Conservation (phyloP, 2,797 vertebrate species). For the Leptoclinus maculatus region DNA sequence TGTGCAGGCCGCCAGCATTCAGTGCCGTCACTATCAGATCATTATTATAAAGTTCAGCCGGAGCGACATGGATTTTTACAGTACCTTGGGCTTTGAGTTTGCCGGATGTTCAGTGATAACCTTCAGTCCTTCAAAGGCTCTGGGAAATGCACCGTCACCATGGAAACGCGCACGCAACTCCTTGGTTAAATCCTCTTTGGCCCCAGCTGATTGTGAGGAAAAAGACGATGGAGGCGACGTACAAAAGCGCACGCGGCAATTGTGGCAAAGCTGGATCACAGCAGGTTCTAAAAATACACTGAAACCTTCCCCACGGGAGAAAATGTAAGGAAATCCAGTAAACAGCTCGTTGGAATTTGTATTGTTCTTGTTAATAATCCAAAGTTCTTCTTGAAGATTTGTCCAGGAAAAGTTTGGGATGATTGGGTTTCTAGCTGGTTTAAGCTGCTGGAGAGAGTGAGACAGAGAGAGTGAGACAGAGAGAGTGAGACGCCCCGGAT, state of each 20-base stretch:
- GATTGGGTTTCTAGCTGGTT: constrained; percentile 1
- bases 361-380: background rate
- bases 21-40: constrained; percentile 19
- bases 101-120: constrained; percentile 58
- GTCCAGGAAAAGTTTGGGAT: constrained; percentile 40
- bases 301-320: constrained; percentile 21
- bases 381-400: constrained; percentile 26
- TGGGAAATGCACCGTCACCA: constrained; percentile 58
- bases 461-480: constrained; percentile 33
- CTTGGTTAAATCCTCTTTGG: constrained; percentile 58
- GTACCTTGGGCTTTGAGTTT: constrained; percentile 65
- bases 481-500: background rate
- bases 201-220: constrained; percentile 43
- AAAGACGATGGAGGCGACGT: constrained; percentile 32
- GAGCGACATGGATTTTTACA: constrained; percentile 47
- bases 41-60: constrained; percentile 43
- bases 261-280: constrained; percentile 57
- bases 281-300: constrained; percentile 64
- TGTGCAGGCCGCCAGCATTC: constrained; percentile 5
- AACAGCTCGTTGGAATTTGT: background rate
- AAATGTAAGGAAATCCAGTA: constrained; percentile 10
- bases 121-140: constrained; percentile 63
- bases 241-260: constrained; percentile 41
- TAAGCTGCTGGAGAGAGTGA: constrained; percentile 26
- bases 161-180: constrained; percentile 68